phyloP scores from a whole-genome alignment of 2,797 vertebrate genomes.

The Sebastes matsubarae region DNA sequence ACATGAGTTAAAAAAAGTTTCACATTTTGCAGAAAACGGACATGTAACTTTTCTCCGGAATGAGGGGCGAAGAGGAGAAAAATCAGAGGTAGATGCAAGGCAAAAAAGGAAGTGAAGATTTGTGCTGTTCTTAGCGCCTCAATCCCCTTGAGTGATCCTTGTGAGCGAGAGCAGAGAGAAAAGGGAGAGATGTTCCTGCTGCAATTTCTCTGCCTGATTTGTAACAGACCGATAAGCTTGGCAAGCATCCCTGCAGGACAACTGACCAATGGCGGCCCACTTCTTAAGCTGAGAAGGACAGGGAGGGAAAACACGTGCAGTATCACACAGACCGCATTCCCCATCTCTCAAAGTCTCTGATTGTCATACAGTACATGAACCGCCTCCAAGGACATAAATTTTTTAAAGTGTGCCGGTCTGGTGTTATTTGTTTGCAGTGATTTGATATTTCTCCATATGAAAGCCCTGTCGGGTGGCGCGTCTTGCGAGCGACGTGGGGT shows the following conservation, averaged over 20 bases:
- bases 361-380: constrained; percentile 73
- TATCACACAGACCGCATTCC: constrained; percentile 30
- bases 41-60: constrained; percentile 22
- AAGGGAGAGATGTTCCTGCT: constrained; percentile 52
- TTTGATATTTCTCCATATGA: constrained; percentile 69
- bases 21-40: not conserved
- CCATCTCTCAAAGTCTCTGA: constrained; percentile 53
- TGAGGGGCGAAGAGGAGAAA: constrained; percentile 4
- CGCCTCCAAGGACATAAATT: constrained; percentile 70
- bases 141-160: constrained; percentile 63
- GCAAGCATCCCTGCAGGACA: constrained; percentile 69
- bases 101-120: constrained; percentile 48
- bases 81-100: constrained; percentile 35
- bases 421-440: constrained; percentile 65
- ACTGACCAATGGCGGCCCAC: constrained; percentile 59
- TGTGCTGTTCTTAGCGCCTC: constrained; percentile 61
- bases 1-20: constrained; percentile 16
- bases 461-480: constrained; percentile 41
- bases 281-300: constrained; percentile 44
- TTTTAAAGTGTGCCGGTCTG: constrained; percentile 54
- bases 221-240: constrained; percentile 70
- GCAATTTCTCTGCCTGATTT: constrained; percentile 76
- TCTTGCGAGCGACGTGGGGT: constrained; percentile 47
- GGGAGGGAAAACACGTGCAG: not conserved
- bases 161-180: constrained; percentile 50